Conservation (phyloP, 1,140 invertebrate species). For the Drosophila tropicalis region DNA sequence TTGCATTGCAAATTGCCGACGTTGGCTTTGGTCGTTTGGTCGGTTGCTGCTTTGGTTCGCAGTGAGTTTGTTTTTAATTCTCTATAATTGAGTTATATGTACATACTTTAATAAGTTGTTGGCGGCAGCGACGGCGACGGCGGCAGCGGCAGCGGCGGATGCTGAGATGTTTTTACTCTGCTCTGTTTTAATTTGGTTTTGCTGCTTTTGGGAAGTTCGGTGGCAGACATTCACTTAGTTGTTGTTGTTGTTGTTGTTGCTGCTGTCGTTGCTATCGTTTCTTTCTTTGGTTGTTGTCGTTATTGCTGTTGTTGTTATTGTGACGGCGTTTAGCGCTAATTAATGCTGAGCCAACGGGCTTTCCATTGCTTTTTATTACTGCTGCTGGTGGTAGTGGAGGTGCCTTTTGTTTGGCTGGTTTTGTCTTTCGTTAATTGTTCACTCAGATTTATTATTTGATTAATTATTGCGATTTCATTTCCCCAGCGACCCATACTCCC, state of each 20-base stretch:
- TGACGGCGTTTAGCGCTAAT: conserved; percentile 72
- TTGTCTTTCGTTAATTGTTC: conserved; percentile 71
- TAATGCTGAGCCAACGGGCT: conserved; percentile 75
- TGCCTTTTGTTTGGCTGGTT: conserved; percentile 58
- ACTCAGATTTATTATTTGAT: conserved; percentile 75
- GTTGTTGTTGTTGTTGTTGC: conserved; percentile 25
- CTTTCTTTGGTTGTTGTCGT: conserved; percentile 25
- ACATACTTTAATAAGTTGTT: conserved; percentile 76
- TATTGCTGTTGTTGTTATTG: conserved; percentile 36
- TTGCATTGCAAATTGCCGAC: conserved; percentile 72
- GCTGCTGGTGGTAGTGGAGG: neutral
- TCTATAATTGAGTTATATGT: conserved; percentile 79
- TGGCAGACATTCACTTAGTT: conserved; percentile 37
- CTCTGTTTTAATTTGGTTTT: neutral
- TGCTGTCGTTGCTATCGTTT: conserved; percentile 29
- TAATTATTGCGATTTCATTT: conserved; percentile 69
- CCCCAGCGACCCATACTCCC: neutral
- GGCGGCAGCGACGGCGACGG: conserved; percentile 44
- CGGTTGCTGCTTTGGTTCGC: conserved; percentile 36
- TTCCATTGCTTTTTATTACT: conserved; percentile 68
- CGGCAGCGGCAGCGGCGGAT: conserved; percentile 42
- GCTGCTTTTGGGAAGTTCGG: conserved; percentile 20
- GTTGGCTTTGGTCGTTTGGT: conserved; percentile 30
- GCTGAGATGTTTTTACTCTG: conserved; percentile 41
- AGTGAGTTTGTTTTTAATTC: conserved; percentile 78